A percentile compares a stretch with the other conserved stretches of the same genome.
Conservation (phyloP, 2,888 invertebrate species). For the Druceiella hillmani region DNA sequence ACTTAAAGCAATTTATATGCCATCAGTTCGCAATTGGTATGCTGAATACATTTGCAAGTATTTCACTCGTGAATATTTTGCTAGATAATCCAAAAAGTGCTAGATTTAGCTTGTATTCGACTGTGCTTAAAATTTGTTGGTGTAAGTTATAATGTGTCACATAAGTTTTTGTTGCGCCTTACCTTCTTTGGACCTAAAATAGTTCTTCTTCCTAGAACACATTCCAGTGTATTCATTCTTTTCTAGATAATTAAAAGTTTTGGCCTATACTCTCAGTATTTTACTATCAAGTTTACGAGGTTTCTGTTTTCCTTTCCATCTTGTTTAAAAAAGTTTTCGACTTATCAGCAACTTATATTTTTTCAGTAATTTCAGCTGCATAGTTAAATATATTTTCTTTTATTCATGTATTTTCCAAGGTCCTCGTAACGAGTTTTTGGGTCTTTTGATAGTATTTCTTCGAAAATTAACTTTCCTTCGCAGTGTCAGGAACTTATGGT, state of each 20-base stretch:
- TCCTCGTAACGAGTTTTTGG: conserved; percentile 17
- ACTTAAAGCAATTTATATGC: too few species aligned
- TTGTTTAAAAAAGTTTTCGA: conserved; percentile 17
- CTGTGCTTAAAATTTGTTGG: too few species aligned
- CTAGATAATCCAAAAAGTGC: too few species aligned
- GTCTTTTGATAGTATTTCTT: conserved; percentile 19
- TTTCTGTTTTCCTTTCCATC: conserved; percentile 16
- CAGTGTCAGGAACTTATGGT: conserved; percentile 15
- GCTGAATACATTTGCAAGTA: too few species aligned
- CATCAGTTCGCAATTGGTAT: too few species aligned
- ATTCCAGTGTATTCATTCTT: conserved; percentile 11
- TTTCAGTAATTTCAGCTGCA: conserved; percentile 13
- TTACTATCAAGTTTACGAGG: conserved; percentile 14
- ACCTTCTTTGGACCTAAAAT: conserved; percentile 5
- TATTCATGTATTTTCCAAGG: conserved; percentile 18
- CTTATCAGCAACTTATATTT: conserved; percentile 17
- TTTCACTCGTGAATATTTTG: too few species aligned
- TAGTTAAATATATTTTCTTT: conserved; percentile 18
- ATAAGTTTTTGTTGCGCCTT: conserved; percentile 6
- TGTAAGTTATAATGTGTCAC: too few species aligned
- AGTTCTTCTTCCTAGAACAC: conserved; percentile 10
- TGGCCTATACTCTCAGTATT: conserved; percentile 9
- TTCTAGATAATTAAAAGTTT: conserved; percentile 8
- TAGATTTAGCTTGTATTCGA: too few species aligned
- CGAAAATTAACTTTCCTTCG: too few species aligned